A percentile compares a stretch with the other conserved stretches of the same genome.
phyloP scores from a whole-genome alignment of 1,140 invertebrate genomes.

The Zaprionus africanus region DNA sequence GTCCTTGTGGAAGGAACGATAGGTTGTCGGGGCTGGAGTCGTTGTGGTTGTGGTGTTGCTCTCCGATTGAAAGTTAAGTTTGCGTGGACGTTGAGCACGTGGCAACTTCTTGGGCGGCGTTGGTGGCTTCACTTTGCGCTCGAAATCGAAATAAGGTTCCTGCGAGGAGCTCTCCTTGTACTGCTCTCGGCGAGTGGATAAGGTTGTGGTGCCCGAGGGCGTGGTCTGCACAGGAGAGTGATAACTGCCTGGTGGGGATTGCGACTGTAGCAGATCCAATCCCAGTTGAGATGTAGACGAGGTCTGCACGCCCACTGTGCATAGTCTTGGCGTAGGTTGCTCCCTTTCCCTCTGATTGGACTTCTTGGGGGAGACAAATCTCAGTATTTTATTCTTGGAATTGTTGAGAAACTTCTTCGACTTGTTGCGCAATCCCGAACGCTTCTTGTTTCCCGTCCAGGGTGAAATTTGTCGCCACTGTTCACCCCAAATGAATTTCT shows the following conservation, averaged over 20 bases:
- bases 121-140: slow-evolving; percentile 69
- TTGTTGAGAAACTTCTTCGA: slow-evolving; percentile 71
- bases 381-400: slow-evolving; percentile 78
- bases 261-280: slow-evolving; percentile 56
- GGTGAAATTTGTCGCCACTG: slow-evolving; percentile 72
- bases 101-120: slow-evolving; percentile 62
- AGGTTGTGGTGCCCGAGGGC: slow-evolving; percentile 54
- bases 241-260: slow-evolving; percentile 78
- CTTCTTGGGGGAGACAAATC: slow-evolving; percentile 79
- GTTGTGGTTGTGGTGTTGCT: slow-evolving; percentile 1
- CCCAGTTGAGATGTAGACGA: slow-evolving; percentile 55
- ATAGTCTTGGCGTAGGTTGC: slow-evolving; percentile 34
- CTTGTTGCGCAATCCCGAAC: slow-evolving; percentile 43
- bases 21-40: slow-evolving; percentile 40
- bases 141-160: slow-evolving; percentile 69
- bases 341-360: slow-evolving; percentile 36
- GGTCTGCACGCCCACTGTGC: slow-evolving; percentile 75
- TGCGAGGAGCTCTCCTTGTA: slow-evolving; percentile 38
- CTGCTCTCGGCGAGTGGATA: slow-evolving; percentile 23
- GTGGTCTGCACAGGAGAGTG: slow-evolving; percentile 74
- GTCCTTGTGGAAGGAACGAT: slow-evolving; percentile 77
- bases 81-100: slow-evolving; percentile 62
- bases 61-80: slow-evolving; percentile 61
- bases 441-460: slow-evolving; percentile 53
- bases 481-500: slow-evolving; percentile 77